Conservation (phyloP, 2,113 vertebrate genomes). For the Pleuronectes platessa region DNA sequence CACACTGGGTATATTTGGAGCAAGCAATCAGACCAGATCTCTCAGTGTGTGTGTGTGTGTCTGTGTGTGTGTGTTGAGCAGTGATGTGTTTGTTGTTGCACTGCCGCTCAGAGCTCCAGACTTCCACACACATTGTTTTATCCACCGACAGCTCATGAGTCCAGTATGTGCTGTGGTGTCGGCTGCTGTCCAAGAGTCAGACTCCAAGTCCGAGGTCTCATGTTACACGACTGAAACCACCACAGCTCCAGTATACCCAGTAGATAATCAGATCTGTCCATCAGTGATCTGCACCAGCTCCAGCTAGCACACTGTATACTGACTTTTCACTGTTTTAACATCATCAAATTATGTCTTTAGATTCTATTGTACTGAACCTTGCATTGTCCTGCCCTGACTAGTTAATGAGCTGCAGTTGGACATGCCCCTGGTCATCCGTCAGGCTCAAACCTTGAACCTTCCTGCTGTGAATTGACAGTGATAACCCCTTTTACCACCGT, state of each 20-base stretch:
- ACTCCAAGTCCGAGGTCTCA: not conserved
- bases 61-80: not conserved
- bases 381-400: too few relatives aligned
- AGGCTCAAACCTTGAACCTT: constrained; percentile 10
- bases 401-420: not conserved
- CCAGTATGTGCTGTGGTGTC: too few relatives aligned
- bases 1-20: not conserved
- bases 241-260: constrained; percentile 18
- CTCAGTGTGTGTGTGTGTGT: not conserved
- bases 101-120: constrained; percentile 22
- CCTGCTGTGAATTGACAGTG: not conserved
- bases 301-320: too few relatives aligned
- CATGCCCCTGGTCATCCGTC: not conserved
- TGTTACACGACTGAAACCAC: constrained; percentile 7
- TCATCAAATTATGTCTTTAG: too few relatives aligned
- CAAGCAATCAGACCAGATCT: too few relatives aligned
- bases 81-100: constrained; percentile 21
- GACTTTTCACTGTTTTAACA: too few relatives aligned
- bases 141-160: not conserved
- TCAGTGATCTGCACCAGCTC: too few relatives aligned
- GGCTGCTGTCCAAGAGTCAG: too few relatives aligned
- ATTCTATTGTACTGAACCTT: too few relatives aligned
- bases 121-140: constrained; percentile 16
- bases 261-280: constrained; percentile 55
- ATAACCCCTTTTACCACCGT: too few relatives aligned